Evolutionary conservation across 2,797 vertebrate genomes (phyloP), one percentile per base, ranked within the genome.

Genomic region (Mycteria americana): DNA sequence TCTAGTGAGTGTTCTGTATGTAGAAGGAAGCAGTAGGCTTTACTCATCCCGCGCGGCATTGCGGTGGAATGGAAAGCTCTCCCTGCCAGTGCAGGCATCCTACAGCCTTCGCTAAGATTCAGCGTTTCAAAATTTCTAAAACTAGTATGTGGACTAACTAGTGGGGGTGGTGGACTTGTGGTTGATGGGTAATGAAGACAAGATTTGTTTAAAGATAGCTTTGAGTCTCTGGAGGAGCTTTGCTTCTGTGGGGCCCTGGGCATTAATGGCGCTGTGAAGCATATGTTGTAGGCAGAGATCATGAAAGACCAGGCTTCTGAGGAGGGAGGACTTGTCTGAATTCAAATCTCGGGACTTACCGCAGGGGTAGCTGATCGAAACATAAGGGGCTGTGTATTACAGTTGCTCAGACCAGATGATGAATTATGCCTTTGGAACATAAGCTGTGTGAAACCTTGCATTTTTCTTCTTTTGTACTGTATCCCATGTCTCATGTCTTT

Each of bases 381-480:
- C 2, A 0, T 62, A 39, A 59, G 23, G 13, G 11, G 10, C 10
- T n/a, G 0, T 37, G 28, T 69, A 17, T 76, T 70, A 48, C 25
- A 37, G 16, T 43, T 69, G 35, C 9, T 90, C 37, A 63, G 68
- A 37, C 21, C 73, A 73, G 59, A 25, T 89, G 17, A 30, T 46
- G 50, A 83, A 35, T 78, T 69, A 24, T 35, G 14, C 10, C 35
- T 86, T 33, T 81, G 67, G 35, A 91, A 72, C 30, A 23, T 13
- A 41, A 78, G 17, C 18, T 46, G 18, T 72, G 19, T 45, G 46
- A 69, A 80, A 48, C 17, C 1, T 27, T 48, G 23, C 7, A 1
- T 41, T 76, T 77, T 83, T 59, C 21, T 77, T 72, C 59, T 39
- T 72, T 23, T 69, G 16, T 45, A 18, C 30, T 73, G 3, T 54